phyloP scores from a whole-genome alignment of 2,888 invertebrate species.

The Ophion ellenae region DNA sequence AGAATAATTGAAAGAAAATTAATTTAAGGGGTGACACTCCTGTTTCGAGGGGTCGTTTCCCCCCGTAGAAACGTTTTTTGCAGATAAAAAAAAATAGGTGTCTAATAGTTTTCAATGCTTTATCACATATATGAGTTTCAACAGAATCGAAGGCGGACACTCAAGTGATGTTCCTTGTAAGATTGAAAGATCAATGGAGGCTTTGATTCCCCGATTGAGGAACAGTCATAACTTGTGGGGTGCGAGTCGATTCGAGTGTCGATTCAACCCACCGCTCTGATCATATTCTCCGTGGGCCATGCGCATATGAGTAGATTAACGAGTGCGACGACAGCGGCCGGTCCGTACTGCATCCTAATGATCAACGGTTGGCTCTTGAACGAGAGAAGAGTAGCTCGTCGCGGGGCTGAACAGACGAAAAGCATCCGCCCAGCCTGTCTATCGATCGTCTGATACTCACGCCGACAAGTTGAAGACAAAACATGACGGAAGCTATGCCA shows the following conservation, averaged over 20 bases:
- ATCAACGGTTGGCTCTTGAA: constrained; percentile 12
- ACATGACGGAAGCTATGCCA: constrained; percentile 63
- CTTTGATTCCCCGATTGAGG: not conserved
- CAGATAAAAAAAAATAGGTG: too few relatives aligned
- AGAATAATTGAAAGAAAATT: too few relatives aligned
- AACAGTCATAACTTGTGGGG: not conserved
- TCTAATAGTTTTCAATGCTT: too few relatives aligned
- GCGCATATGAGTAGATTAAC: constrained; percentile 33
- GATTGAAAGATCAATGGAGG: not conserved
- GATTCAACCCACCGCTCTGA: constrained; percentile 22
- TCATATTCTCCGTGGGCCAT: constrained; percentile 55
- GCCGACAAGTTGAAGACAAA: constrained; percentile 66
- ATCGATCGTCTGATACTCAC: constrained; percentile 61
- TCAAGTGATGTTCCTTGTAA: too few relatives aligned
- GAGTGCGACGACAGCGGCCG: constrained; percentile 1
- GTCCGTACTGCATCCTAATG: constrained; percentile 20
- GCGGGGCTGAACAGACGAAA: not conserved
- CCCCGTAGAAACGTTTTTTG: too few relatives aligned
- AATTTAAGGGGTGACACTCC: too few relatives aligned
- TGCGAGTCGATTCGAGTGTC: not conserved
- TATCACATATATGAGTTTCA: not conserved
- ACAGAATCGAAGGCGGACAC: too few relatives aligned
- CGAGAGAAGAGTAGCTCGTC: not conserved
- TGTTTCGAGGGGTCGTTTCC: too few relatives aligned
- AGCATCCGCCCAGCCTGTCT: not conserved